Evolutionary conservation across 1,140 invertebrate genomes (phyloP), one percentile per base, ranked within the genome.

Genomic region (Zelostemma sp.): DNA sequence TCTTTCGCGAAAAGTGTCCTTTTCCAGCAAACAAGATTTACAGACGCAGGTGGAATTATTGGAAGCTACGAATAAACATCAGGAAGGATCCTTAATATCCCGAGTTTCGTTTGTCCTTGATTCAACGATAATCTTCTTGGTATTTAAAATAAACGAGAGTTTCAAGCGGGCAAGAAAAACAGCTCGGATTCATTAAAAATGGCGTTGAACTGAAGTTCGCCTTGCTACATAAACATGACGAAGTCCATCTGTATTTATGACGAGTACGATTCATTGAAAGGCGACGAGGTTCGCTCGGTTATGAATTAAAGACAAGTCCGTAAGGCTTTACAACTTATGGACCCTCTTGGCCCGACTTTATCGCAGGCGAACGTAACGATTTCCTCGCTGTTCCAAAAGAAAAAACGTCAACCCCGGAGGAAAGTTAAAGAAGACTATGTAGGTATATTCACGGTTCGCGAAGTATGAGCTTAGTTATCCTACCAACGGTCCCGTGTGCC

Each of bases 231-330:
- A 31, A 31, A 31, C 28, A 31, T 31, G 28, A 31, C 28, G 28
- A 31, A 31, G 28, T 31, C 28, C 11, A 46, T 46, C 18, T 46
- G 15, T 6, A n/a, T 11, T 48, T 21, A 21, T 48, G 19, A 48
- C 12, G 19, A 48, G 46, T 31, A 5, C 4, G 46, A 21, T 17
- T 48, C 17, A 21, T 18, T 48, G 17, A n/a, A 19, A n/a, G 9
- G 12, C 46, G 46, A 71, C 61, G 72, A 77, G 53, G 54, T 69
- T 57, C 18, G 41, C 47, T 72, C 75, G 75, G 74, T 77, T 77
- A 75, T 65, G 59, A 77, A 75, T 77, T 74, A 68, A 74, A 64
- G 50, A 33, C 54, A n/a, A n/a, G n/a, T n/a, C n/a, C n/a, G n/a
- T n/a, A n/a, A n/a, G n/a, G n/a, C n/a, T n/a, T n/a, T n/a, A n/a